phyloP scores from a whole-genome alignment of 2,113 vertebrate genomes.

The Monopterus albus region DNA sequence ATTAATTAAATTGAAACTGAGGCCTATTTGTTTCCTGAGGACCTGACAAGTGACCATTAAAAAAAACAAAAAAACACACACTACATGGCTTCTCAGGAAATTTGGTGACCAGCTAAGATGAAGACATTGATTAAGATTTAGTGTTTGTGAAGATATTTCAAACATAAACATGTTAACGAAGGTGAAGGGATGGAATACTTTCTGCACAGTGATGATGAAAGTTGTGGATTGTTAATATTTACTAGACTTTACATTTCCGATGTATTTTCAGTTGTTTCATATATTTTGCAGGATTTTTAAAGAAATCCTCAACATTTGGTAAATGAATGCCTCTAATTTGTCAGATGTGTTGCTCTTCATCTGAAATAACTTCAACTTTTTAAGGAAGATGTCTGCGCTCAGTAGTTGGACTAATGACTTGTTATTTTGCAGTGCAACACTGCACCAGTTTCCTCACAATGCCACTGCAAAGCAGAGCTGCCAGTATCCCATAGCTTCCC shows the following conservation, averaged over 20 bases:
- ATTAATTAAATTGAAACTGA: slow-evolving; percentile 5
- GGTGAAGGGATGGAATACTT: background rate
- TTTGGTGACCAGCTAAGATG: background rate
- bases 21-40: background rate
- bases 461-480: slow-evolving; percentile 28
- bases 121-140: background rate
- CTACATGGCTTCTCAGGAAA: background rate
- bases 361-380: background rate
- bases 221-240: too few relatives aligned
- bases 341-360: background rate
- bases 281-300: too few relatives aligned
- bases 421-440: background rate
- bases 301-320: too few relatives aligned
- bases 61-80: too few relatives aligned
- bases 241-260: too few relatives aligned
- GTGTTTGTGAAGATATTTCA: background rate
- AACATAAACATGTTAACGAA: background rate
- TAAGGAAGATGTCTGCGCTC: background rate
- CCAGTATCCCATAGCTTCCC: slow-evolving; percentile 18
- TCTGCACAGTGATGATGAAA: too few relatives aligned
- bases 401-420: slow-evolving; percentile 8
- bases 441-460: slow-evolving; percentile 15
- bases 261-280: too few relatives aligned
- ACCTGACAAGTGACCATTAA: background rate
- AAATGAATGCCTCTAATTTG: too few relatives aligned